Base-by-base conservation (phyloP, 2,888 invertebrate genomes). In the Cerastis rubricosa region DNA sequence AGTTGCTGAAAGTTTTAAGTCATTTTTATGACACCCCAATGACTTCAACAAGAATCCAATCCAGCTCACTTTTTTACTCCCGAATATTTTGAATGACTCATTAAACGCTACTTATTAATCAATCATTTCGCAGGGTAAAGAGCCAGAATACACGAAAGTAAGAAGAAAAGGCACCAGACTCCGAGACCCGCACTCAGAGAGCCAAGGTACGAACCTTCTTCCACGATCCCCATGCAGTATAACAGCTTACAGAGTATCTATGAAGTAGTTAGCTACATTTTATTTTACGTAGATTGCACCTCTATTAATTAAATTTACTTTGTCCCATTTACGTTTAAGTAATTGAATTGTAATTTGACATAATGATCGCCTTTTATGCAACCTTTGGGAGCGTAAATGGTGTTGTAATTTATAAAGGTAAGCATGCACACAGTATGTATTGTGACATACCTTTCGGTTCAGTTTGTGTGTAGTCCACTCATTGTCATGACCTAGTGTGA, bases 141-240 rank as follows among this genome's bases (percentile, higher is more conserved):
- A 98, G 92, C 98, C 98, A 78, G 98, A 98, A 93, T 98, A 98
- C 91, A 98, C 98, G 8, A 98, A 98, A 97, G 98, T 98, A 35
- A 96, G 98, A 91, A 98, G 98, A 97, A 98, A 98, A 98, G 98
- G 98, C 85, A 98, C 97, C 85, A 97, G 98, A 90, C 97, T 98
- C 76, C 97, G 98, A 78, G 98, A 98, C 94, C 98, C 98, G 22
- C 98, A 98, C 95, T 98, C 98, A 5, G 98, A 98, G 93, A 98
- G 98, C 93, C 98, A 98, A 98, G 98, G 84, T 84, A 78, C 76
- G 68, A 67, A 65, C 66, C 59, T 43, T 70, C 29, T 54, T 77
- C 74, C 69, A 78, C 70, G 70, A 78, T 64, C 77, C 40, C 74
- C 47, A 83, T 74, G 88, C 86, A 40, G 69, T 70, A 91, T 85